These are phyloP conservation scores for Drosophila rubida DNA, from an alignment of 2,888 invertebrate genomes.

Conservation along the genomic window DNA sequence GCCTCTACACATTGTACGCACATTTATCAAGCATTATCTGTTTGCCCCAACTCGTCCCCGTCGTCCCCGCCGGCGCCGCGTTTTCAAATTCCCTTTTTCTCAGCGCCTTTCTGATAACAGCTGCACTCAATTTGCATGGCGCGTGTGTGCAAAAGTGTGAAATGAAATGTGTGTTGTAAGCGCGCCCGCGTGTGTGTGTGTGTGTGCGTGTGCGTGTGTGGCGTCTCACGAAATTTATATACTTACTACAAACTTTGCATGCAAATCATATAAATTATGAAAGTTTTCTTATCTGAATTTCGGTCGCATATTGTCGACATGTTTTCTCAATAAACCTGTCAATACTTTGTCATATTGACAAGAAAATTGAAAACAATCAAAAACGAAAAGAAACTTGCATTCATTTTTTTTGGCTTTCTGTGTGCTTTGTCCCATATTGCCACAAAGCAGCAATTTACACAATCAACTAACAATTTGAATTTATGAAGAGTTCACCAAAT, in stretches of 20 bases:
- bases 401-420: slow-evolving; percentile 10
- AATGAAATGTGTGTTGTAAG: slow-evolving; percentile 22
- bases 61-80: no score
- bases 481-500: neutral
- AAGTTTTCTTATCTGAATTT: slow-evolving; percentile 69
- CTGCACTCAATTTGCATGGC: slow-evolving; percentile 75
- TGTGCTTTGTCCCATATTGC: slow-evolving; percentile 6
- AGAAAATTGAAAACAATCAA: slow-evolving; percentile 57
- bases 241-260: slow-evolving; percentile 51
- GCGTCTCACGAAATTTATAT: slow-evolving; percentile 57
- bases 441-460: neutral
- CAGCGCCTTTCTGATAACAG: slow-evolving; percentile 60
- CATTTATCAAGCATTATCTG: slow-evolving; percentile 76
- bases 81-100: slow-evolving; percentile 24
- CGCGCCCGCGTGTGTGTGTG: neutral
- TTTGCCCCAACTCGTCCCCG: slow-evolving; percentile 47
- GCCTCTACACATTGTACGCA: slow-evolving; percentile 53
- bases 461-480: neutral
- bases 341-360: slow-evolving; percentile 58
- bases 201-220: slow-evolving; percentile 15
- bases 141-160: slow-evolving; percentile 37
- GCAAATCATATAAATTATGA: slow-evolving; percentile 72
- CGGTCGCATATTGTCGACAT: slow-evolving; percentile 60
- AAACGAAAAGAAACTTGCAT: slow-evolving; percentile 29
- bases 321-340: slow-evolving; percentile 61